A percentile compares a stretch with the other conserved stretches of the same genome.
These are phyloP conservation scores for Volucella zonaria DNA, from an alignment of 2,888 invertebrate genomes.

Conservation along the genomic window DNA sequence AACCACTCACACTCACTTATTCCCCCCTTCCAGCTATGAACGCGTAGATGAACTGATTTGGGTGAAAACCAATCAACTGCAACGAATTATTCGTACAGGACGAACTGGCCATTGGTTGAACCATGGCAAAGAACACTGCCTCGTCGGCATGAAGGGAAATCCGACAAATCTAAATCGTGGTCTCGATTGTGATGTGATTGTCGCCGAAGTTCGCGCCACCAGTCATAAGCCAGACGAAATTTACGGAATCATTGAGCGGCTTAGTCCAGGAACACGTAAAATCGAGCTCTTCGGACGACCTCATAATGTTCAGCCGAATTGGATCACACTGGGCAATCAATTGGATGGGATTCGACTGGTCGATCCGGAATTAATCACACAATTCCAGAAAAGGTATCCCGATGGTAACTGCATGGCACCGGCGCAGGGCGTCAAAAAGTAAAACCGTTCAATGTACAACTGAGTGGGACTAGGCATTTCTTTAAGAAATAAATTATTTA, in stretches of 20 bases:
- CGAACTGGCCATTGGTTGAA: conserved; percentile 99
- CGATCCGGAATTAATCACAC: conserved; percentile 94
- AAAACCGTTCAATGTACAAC: background rate
- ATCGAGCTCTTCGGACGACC: conserved; percentile 98
- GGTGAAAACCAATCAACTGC: conserved; percentile 99
- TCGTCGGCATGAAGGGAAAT: conserved; percentile 97
- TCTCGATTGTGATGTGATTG: conserved; percentile 98
- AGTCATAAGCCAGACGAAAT: conserved; percentile 99
- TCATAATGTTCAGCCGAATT: conserved; percentile 98
- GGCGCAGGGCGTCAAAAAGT: conserved; percentile 75
- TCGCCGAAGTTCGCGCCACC: conserved; percentile 98
- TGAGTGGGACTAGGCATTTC: background rate
- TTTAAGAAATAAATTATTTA: conserved; percentile 42
- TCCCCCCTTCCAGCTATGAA: conserved; percentile 85
- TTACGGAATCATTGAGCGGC: conserved; percentile 97
- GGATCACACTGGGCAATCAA: conserved; percentile 99
- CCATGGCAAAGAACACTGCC: conserved; percentile 98
- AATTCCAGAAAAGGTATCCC: conserved; percentile 95
- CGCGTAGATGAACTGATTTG: conserved; percentile 98
- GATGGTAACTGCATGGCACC: conserved; percentile 87
- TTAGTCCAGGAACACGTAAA: conserved; percentile 98
- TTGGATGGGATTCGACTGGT: conserved; percentile 96
- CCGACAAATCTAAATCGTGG: conserved; percentile 95
- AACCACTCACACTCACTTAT: background rate
- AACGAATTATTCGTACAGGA: conserved; percentile 97